Percentiles rank a stretch among this genome's conserved stretches.
Conservation (phyloP, 1,140 invertebrate species). For the Drosophila teissieri region DNA sequence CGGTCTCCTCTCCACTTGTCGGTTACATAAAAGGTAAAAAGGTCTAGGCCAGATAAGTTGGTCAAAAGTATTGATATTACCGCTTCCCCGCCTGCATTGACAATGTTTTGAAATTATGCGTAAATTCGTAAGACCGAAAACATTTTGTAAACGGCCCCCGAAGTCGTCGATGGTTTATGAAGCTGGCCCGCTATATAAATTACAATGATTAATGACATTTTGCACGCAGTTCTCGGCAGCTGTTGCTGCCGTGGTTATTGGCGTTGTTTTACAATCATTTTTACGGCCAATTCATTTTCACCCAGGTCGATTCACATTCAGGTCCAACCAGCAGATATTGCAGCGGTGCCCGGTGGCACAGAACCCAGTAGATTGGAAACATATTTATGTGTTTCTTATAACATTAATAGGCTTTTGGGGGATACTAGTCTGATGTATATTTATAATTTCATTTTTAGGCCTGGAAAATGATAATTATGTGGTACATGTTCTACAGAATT, state of each 20-base stretch:
- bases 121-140: constrained; percentile 53
- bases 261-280: constrained; percentile 76
- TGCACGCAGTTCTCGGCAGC: constrained; percentile 72
- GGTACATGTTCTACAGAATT: background rate
- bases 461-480: background rate
- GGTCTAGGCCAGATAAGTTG: constrained; percentile 62
- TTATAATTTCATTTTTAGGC: background rate
- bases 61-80: background rate
- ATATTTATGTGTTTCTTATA: background rate
- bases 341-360: constrained; percentile 70
- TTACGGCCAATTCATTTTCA: constrained; percentile 78
- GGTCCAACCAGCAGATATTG: constrained; percentile 53
- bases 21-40: constrained; percentile 74
- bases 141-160: constrained; percentile 55
- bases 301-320: constrained; percentile 24
- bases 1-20: constrained; percentile 5
- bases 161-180: constrained; percentile 67
- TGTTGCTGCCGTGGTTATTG: constrained; percentile 49
- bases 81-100: constrained; percentile 37
- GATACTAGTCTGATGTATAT: background rate
- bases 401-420: background rate
- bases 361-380: background rate
- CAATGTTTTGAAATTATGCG: constrained; percentile 75
- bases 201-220: constrained; percentile 79
- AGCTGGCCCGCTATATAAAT: constrained; percentile 69